Base-by-base conservation (phyloP, 2,888 invertebrate species). In the Hirtodrosophila duncani region DNA sequence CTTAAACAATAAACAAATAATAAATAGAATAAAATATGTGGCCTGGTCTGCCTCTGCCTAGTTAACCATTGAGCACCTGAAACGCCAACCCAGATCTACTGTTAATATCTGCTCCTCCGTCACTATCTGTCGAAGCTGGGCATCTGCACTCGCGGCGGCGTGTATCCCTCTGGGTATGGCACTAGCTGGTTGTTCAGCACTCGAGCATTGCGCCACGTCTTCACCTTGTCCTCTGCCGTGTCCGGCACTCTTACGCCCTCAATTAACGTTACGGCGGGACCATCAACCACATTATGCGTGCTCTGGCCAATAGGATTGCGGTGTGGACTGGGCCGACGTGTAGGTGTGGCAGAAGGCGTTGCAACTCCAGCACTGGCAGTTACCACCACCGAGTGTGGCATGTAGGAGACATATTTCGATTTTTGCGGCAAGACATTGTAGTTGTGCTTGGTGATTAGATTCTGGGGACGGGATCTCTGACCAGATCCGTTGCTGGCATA, bases 171-270 rank as follows among this genome's bases (percentile, higher is more conserved):
- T 34, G 92, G 92, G 69, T 93, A 93, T 10, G 93, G 93, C 31
- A 93, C 88, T 37, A 96, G 86, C 83, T 94, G 91, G 43, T 94
- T 94, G 79, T 96, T 95, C 31, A 96, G 93, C 8, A 96, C 95
- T 60, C 95, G 89, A 0, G 95, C 96, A 85, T 96, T 96, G 43
- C 96, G 89, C 95, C 95, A 96, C 0, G 92, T 92, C 83, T 93
- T 93, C 21, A 83, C 86, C 63, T 91, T 92, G 77, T 94, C 94
- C 36, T 92, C 91, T 45, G 93, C 93, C 65, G 94, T 93, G 79
- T 96, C 96, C 0, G 95, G 95, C 26, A 94, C 92, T 49, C 95
- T 89, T 0, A 93, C 90, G 3, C 86, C 86, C 37, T 94, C 93
- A 31, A 96, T 92, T 37, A 95, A 91, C 0, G 94, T 82, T 8